These are phyloP conservation scores for Sphaerophoria rueppellii DNA, from an alignment of 2,888 invertebrate genomes.

Conservation along the genomic window DNA sequence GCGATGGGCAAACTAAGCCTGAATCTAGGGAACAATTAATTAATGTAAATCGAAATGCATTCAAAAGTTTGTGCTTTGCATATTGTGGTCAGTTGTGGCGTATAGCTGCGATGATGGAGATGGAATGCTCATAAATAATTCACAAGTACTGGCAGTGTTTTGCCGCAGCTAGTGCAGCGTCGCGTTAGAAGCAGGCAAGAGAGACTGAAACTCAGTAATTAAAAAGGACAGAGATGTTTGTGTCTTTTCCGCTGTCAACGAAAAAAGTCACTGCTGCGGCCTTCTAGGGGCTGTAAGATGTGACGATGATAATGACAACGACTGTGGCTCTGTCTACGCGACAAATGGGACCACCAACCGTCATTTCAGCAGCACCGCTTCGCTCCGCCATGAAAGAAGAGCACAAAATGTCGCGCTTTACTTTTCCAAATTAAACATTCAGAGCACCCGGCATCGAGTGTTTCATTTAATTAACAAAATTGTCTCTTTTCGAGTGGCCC, in stretches of 20 bases:
- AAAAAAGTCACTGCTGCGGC: neutral
- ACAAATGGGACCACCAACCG: slow-evolving; percentile 52
- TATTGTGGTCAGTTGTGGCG: slow-evolving; percentile 9
- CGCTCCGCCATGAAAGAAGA: slow-evolving; percentile 24
- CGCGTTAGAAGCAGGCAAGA: neutral
- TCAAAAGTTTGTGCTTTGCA: slow-evolving; percentile 60
- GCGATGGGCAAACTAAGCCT: slow-evolving; percentile 32
- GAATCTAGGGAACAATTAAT: slow-evolving; percentile 63
- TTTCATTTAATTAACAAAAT: slow-evolving; percentile 71
- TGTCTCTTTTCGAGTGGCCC: slow-evolving; percentile 62
- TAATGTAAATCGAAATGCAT: slow-evolving; percentile 67
- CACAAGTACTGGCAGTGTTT: slow-evolving; percentile 50
- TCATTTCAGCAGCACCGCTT: slow-evolving; percentile 25
- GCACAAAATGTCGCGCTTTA: slow-evolving; percentile 26
- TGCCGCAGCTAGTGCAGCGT: neutral
- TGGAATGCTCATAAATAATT: slow-evolving; percentile 67
- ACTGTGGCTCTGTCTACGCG: neutral
- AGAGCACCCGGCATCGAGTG: slow-evolving; percentile 66
- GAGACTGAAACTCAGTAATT: slow-evolving; percentile 40
- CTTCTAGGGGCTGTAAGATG: slow-evolving; percentile 34
- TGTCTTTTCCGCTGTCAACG: slow-evolving; percentile 26
- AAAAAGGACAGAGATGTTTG: slow-evolving; percentile 63
- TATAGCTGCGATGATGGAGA: slow-evolving; percentile 23
- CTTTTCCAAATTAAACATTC: slow-evolving; percentile 54
- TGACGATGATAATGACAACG: neutral